phyloP scores from a whole-genome alignment of 2,113 vertebrate genomes.

The Dipodomys ordii region DNA sequence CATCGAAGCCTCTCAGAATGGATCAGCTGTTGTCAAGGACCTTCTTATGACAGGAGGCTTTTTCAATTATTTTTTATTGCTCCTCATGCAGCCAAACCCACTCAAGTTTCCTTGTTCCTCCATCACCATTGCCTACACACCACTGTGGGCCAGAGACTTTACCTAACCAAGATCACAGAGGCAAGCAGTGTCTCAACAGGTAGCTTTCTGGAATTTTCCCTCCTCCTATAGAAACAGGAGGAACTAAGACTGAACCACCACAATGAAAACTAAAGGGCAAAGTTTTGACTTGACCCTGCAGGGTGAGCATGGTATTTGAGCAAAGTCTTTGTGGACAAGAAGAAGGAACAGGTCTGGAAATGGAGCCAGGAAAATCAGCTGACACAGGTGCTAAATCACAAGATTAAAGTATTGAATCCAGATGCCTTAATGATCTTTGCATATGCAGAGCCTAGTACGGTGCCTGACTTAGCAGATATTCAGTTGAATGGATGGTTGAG shows the following conservation, averaged over 20 bases:
- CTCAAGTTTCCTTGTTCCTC: background rate
- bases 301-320: background rate
- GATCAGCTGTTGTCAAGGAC: conserved; percentile 62
- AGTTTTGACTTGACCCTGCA: background rate
- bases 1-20: conserved; percentile 56
- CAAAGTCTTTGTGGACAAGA: background rate
- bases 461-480: background rate
- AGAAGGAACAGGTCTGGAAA: background rate
- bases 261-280: background rate
- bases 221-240: background rate
- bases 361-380: background rate
- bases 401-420: background rate
- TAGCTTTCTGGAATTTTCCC: conserved; percentile 3
- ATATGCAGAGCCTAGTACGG: background rate
- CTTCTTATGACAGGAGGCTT: conserved; percentile 37
- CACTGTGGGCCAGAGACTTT: background rate
- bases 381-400: background rate
- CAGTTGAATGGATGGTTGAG: background rate
- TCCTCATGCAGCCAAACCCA: background rate
- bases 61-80: conserved; percentile 46
- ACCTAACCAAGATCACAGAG: background rate
- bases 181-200: background rate
- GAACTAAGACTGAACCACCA: background rate
- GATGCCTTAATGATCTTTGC: background rate
- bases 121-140: too few relatives aligned